A percentile compares a stretch with the other conserved stretches of the same genome.
These are phyloP conservation scores for Latrodectus hesperus DNA, from an alignment of 2,888 invertebrate genomes.

Conservation along the genomic window DNA sequence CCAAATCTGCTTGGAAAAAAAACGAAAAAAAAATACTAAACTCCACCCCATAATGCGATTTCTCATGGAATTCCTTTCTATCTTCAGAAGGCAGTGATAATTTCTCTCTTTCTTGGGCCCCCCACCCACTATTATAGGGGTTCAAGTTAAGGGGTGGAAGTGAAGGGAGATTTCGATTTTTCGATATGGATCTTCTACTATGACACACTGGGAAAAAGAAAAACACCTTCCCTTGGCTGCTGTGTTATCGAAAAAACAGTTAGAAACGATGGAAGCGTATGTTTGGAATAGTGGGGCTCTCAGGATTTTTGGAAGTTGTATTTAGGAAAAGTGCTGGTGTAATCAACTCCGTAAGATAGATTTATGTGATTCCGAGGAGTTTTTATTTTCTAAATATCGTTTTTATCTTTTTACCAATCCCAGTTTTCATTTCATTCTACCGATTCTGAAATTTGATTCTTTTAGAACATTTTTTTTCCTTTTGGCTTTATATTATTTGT, in stretches of 20 bases:
- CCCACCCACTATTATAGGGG: neutral
- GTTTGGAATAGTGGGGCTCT: slow-evolving; percentile 4
- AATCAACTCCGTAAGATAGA: slow-evolving; percentile 14
- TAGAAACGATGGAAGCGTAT: slow-evolving; percentile 6
- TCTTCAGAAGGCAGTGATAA: slow-evolving; percentile 1
- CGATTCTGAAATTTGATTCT: too few species aligned
- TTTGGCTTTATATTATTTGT: too few species aligned
- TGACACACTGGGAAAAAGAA: neutral
- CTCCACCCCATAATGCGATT: slow-evolving; percentile 39
- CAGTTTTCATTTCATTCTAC: too few species aligned
- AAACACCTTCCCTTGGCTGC: neutral
- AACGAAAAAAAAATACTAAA: slow-evolving; percentile 13
- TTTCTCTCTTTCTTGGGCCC: neutral
- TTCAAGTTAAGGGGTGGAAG: neutral
- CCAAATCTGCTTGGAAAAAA: slow-evolving; percentile 32
- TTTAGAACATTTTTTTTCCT: too few species aligned
- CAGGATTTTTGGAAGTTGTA: slow-evolving; percentile 6
- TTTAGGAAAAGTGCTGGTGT: slow-evolving; percentile 13
- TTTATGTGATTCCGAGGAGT: too few species aligned
- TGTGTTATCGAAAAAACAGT: neutral
- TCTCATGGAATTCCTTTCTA: slow-evolving; percentile 37
- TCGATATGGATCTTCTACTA: slow-evolving; percentile 41
- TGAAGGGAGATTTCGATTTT: slow-evolving; percentile 42
- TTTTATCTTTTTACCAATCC: too few species aligned
- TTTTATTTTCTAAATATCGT: too few species aligned